Evolutionary conservation across 2,113 vertebrate genomes (phyloP).

Genomic region (Galemys pyrenaicus): DNA sequence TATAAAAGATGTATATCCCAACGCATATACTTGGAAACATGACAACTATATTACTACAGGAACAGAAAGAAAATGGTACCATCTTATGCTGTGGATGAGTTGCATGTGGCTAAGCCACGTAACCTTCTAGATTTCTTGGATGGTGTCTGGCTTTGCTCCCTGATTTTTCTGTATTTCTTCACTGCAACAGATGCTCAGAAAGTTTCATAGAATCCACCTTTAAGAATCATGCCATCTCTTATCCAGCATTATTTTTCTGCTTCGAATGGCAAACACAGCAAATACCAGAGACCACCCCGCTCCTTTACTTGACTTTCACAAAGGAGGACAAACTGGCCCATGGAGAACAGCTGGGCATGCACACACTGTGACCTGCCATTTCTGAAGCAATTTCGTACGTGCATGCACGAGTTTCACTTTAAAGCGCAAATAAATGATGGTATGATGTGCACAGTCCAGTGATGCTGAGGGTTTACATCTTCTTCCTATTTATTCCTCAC

Average conservation of each 20-base stretch:
- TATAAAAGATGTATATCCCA: background rate
- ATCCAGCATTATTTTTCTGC: background rate
- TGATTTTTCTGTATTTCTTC: background rate
- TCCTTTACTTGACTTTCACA: background rate
- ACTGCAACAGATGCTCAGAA: background rate
- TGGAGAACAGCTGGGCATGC: background rate
- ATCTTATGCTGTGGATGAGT: background rate
- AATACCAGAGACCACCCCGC: background rate
- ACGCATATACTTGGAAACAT: background rate
- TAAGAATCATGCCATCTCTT: background rate
- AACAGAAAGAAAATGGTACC: background rate
- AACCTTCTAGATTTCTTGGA: background rate
- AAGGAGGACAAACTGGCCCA: background rate
- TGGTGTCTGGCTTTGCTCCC: background rate
- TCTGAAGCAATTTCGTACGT: background rate
- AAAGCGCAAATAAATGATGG: background rate
- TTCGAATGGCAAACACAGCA: background rate
- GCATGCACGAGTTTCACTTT: too few relatives aligned
- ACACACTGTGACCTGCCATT: background rate
- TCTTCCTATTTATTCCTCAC: background rate
- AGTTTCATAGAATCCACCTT: background rate
- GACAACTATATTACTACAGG: background rate
- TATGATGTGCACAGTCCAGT: background rate
- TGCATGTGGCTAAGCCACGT: background rate
- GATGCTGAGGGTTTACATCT: background rate